A percentile compares a stretch with the other conserved stretches of the same genome.
These are phyloP conservation scores for Alloplasta piceator DNA, from an alignment of 2,888 invertebrate genomes.

Conservation along the genomic window DNA sequence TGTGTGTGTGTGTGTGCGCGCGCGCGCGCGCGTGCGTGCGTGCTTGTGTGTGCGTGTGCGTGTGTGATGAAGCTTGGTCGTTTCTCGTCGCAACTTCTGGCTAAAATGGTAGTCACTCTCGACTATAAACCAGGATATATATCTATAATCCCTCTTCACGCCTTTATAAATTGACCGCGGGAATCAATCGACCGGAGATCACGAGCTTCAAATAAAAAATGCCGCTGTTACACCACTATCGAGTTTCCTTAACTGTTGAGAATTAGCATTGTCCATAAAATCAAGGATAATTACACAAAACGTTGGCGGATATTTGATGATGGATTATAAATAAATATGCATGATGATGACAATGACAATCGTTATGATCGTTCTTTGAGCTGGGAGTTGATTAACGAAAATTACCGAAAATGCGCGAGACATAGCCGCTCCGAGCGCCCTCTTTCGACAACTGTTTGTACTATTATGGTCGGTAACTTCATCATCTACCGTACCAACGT, in stretches of 20 bases:
- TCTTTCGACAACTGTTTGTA: too few species aligned
- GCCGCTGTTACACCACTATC: not conserved
- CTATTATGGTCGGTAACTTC: too few species aligned
- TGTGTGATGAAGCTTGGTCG: constrained; percentile 31
- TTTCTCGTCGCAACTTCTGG: constrained; percentile 17
- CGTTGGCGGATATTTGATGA: too few species aligned
- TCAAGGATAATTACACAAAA: too few species aligned
- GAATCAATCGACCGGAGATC: constrained; percentile 46
- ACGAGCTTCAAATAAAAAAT: not conserved
- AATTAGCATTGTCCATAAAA: too few species aligned
- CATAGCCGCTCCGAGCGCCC: too few species aligned
- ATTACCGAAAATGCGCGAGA: too few species aligned
- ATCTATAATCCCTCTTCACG: constrained; percentile 35
- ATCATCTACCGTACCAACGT: too few species aligned
- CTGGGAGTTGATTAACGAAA: too few species aligned
- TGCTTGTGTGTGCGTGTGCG: constrained; percentile 10
- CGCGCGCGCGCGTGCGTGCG: constrained; percentile 7
- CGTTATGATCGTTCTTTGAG: too few species aligned
- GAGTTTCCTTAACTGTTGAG: not conserved
- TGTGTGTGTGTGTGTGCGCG: constrained; percentile 9
- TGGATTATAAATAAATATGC: too few species aligned
- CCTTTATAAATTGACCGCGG: constrained; percentile 48
- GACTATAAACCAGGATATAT: not conserved
- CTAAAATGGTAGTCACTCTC: constrained; percentile 32
- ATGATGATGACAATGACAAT: too few species aligned